phyloP scores from a whole-genome alignment of 2,797 vertebrate species.

The Chanos chanos region DNA sequence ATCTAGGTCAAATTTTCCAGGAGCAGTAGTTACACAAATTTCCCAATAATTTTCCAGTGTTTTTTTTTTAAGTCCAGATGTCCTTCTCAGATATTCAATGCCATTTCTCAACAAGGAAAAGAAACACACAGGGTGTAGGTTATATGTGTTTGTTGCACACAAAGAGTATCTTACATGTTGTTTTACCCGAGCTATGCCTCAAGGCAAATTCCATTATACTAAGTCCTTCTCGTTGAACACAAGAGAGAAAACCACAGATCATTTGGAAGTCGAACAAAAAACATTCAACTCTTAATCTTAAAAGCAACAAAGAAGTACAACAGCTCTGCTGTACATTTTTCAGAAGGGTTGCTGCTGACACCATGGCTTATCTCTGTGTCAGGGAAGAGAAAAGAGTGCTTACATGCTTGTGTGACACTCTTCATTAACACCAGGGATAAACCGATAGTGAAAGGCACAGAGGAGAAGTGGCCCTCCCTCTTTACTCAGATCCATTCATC shows the following conservation, averaged over 20 bases:
- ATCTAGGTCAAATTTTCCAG: too few relatives aligned
- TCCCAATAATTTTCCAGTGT: too few relatives aligned
- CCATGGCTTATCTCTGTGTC: constrained; percentile 60
- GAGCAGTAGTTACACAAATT: too few relatives aligned
- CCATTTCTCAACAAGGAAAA: not conserved
- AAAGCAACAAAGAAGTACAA: constrained; percentile 61
- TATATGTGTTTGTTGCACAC: constrained; percentile 22
- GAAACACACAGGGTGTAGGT: not conserved
- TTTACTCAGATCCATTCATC: constrained; percentile 79
- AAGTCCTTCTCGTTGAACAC: not conserved
- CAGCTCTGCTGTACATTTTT: constrained; percentile 51
- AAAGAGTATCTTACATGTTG: not conserved
- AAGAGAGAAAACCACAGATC: not conserved
- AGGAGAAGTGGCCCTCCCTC: constrained; percentile 49
- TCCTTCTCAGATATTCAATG: not conserved
- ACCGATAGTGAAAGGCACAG: constrained; percentile 75
- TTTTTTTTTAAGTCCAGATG: too few relatives aligned
- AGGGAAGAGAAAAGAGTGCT: constrained; percentile 66
- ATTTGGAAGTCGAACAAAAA: too few relatives aligned
- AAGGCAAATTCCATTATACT: constrained; percentile 3
- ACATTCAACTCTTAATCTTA: constrained; percentile 29
- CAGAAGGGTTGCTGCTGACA: constrained; percentile 56
- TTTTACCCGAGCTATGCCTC: not conserved
- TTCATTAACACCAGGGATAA: constrained; percentile 81
- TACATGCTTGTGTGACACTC: constrained; percentile 79